Percentiles rank a stretch among this genome's conserved stretches.
Evolutionary conservation across 2,888 invertebrate species (phyloP).

Genomic region (Drosophila pseudotalamancana): DNA sequence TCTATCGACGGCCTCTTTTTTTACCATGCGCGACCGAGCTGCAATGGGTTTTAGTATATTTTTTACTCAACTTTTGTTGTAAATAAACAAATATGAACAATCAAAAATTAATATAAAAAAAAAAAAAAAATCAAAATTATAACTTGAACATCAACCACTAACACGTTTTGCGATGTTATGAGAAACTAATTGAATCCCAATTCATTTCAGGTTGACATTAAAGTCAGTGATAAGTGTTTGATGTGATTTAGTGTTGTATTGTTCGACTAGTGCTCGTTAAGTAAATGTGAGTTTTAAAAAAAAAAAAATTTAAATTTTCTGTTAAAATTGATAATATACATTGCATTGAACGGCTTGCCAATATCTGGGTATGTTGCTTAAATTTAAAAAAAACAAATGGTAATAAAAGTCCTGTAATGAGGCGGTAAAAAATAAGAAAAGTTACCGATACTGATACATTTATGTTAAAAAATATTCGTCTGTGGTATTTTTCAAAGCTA

Average conservation of each 20-base stretch:
- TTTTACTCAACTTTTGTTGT: conserved; percentile 3
- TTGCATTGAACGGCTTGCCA: background rate
- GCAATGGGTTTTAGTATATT: conserved; percentile 15
- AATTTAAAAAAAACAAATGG: background rate
- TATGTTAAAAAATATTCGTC: background rate
- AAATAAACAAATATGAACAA: background rate
- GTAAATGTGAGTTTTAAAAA: background rate
- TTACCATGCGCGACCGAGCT: conserved; percentile 11
- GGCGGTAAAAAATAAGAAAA: background rate
- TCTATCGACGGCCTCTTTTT: conserved; percentile 14
- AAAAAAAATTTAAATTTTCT: conserved; percentile 5
- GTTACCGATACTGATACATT: background rate
- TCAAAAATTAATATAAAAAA: conserved; percentile 16
- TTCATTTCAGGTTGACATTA: conserved; percentile 29
- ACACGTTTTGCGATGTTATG: conserved; percentile 29
- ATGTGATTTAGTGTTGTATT: background rate
- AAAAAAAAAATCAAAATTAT: conserved; percentile 1
- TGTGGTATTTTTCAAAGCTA: conserved; percentile 12
- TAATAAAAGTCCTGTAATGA: background rate
- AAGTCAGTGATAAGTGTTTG: conserved; percentile 16
- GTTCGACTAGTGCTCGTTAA: background rate
- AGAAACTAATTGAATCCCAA: conserved; percentile 16
- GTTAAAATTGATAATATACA: background rate
- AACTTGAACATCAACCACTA: conserved; percentile 17
- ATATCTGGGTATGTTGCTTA: conserved; percentile 4